These are phyloP conservation scores for Epistrophe eligans DNA, from an alignment of 2,888 invertebrate species.

Conservation along the genomic window DNA sequence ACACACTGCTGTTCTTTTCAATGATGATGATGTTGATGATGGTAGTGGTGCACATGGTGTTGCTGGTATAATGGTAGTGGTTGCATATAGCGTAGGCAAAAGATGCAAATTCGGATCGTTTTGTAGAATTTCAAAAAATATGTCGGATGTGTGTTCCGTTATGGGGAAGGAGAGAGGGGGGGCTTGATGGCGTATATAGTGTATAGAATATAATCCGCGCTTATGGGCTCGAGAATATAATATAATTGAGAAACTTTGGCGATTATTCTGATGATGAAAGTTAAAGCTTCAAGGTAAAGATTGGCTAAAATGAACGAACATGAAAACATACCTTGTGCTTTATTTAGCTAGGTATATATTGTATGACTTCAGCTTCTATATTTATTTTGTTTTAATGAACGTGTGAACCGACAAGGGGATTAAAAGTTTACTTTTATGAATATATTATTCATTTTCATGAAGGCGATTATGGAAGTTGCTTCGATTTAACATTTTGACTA, in stretches of 20 bases:
- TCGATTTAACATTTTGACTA: background rate
- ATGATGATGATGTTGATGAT: slow-evolving; percentile 4
- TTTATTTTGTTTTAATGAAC: slow-evolving; percentile 27
- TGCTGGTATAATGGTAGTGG: background rate
- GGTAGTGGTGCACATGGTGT: background rate
- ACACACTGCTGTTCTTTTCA: background rate
- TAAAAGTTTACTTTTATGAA: slow-evolving; percentile 13
- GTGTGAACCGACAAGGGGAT: slow-evolving; percentile 18
- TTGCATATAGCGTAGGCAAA: slow-evolving; percentile 12
- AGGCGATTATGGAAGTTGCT: background rate
- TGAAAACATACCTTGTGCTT: slow-evolving; percentile 5
- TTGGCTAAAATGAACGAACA: slow-evolving; percentile 13
- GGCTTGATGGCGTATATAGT: background rate
- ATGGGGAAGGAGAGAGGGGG: background rate
- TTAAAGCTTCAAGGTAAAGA: slow-evolving; percentile 41
- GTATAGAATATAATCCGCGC: slow-evolving; percentile 44
- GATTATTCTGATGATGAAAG: slow-evolving; percentile 55
- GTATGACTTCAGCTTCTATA: slow-evolving; percentile 6
- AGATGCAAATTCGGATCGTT: slow-evolving; percentile 56
- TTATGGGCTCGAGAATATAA: slow-evolving; percentile 50
- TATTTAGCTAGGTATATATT: background rate
- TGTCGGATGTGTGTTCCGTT: slow-evolving; percentile 9
- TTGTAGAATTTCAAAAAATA: slow-evolving; percentile 37
- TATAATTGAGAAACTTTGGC: slow-evolving; percentile 60
- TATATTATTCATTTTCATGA: background rate